Conservation (phyloP, 1,140 invertebrate genomes). For the Neodiprion virginianus region DNA sequence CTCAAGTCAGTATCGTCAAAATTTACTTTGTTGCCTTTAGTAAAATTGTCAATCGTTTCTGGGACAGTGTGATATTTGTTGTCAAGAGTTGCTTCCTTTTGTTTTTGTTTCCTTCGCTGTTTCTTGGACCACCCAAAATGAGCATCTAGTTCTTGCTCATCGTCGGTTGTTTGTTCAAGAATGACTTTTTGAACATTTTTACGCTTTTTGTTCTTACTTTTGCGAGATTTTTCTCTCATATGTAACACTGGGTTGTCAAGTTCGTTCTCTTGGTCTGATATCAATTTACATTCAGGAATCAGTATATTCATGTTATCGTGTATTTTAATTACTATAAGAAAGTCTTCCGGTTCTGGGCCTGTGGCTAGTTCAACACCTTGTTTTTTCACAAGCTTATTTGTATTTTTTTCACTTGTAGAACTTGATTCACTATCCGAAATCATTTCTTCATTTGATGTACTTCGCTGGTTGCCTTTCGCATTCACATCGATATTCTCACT, state of each 20-base stretch:
- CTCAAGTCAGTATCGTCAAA: slow-evolving; percentile 1
- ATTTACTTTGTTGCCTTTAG: background rate
- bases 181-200: slow-evolving; percentile 47
- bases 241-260: slow-evolving; percentile 21
- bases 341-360: slow-evolving; percentile 29
- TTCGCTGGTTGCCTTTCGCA: slow-evolving; percentile 20
- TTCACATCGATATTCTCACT: slow-evolving; percentile 17
- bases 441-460: slow-evolving; percentile 17
- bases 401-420: slow-evolving; percentile 2
- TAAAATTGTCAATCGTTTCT: slow-evolving; percentile 32
- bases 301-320: slow-evolving; percentile 41
- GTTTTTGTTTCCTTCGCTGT: slow-evolving; percentile 59
- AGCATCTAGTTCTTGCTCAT: slow-evolving; percentile 48
- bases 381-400: slow-evolving; percentile 12
- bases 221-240: slow-evolving; percentile 44
- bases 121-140: slow-evolving; percentile 58
- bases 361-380: slow-evolving; percentile 15
- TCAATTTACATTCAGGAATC: slow-evolving; percentile 54
- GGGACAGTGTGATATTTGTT: slow-evolving; percentile 46
- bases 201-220: slow-evolving; percentile 52
- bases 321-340: slow-evolving; percentile 31
- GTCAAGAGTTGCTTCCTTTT: slow-evolving; percentile 38
- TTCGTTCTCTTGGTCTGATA: slow-evolving; percentile 54
- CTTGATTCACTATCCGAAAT: background rate
- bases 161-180: slow-evolving; percentile 40